Evolutionary conservation across 2,888 invertebrate genomes (phyloP).

Genomic region (Thumatha senex): DNA sequence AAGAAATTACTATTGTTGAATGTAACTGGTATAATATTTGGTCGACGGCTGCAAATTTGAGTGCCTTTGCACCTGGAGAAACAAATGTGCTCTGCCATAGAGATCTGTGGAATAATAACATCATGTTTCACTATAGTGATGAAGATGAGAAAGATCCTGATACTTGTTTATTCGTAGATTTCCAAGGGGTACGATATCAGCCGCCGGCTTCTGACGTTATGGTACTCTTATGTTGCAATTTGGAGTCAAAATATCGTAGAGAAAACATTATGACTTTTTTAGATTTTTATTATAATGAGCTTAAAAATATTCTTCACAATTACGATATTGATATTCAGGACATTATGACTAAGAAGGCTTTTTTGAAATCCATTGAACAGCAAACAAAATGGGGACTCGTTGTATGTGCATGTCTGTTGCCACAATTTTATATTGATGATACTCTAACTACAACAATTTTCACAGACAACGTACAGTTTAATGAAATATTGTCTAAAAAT

Average conservation of each 20-base stretch:
- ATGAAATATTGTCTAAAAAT: conserved; percentile 78
- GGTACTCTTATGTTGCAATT: conserved; percentile 80
- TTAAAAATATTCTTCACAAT: conserved; percentile 64
- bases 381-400: conserved; percentile 81
- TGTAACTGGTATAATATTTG: conserved; percentile 58
- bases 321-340: conserved; percentile 62
- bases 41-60: conserved; percentile 50
- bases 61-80: conserved; percentile 54
- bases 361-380: conserved; percentile 68
- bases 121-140: conserved; percentile 78
- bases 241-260: conserved; percentile 73
- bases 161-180: conserved; percentile 87
- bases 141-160: conserved; percentile 58
- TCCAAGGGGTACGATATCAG: conserved; percentile 86
- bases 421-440: conserved; percentile 78
- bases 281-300: conserved; percentile 80
- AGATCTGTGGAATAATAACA: conserved; percentile 86
- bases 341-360: conserved; percentile 66
- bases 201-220: conserved; percentile 87
- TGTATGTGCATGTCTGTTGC: conserved; percentile 81
- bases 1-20: conserved; percentile 47
- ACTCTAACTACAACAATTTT: conserved; percentile 73
- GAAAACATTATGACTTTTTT: conserved; percentile 76
- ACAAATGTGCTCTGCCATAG: conserved; percentile 83
- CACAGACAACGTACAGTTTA: conserved; percentile 74